A percentile compares a stretch with the other conserved stretches of the same genome.
Evolutionary conservation across 2,888 invertebrate species (phyloP).

Genomic region (Suillia variegata): DNA sequence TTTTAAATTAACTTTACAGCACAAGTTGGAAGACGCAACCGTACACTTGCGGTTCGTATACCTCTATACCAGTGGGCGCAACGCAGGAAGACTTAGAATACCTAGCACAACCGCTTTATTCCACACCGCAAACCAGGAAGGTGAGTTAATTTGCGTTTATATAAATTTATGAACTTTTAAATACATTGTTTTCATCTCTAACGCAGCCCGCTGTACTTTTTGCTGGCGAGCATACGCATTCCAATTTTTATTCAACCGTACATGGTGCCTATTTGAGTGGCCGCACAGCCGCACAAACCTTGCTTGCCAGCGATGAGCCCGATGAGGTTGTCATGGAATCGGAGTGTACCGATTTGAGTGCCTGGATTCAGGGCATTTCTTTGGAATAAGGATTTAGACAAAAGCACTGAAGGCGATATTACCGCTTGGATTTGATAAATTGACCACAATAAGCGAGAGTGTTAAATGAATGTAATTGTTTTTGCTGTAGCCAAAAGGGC

Average conservation of each 20-base stretch:
- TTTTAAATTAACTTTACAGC: constrained; percentile 62
- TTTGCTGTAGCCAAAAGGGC: too few species aligned
- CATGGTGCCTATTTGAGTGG: constrained; percentile 94
- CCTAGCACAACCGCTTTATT: constrained; percentile 81
- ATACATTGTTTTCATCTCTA: neutral
- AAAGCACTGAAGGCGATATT: too few species aligned
- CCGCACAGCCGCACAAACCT: constrained; percentile 76
- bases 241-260: constrained; percentile 91
- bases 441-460: too few species aligned
- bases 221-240: constrained; percentile 95
- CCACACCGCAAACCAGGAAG: constrained; percentile 73
- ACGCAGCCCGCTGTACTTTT: constrained; percentile 83
- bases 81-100: constrained; percentile 87
- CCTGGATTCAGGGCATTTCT: constrained; percentile 88
- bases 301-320: constrained; percentile 69
- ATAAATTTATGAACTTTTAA: neutral
- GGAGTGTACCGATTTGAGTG: constrained; percentile 79
- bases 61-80: constrained; percentile 86
- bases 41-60: constrained; percentile 86
- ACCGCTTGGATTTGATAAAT: too few species aligned
- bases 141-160: constrained; percentile 56
- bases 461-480: too few species aligned
- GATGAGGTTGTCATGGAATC: constrained; percentile 74
- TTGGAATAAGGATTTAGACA: constrained; percentile 70
- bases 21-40: constrained; percentile 88